These are phyloP conservation scores for Ellobium chinense DNA, from an alignment of 2,888 invertebrate species.

Conservation along the genomic window DNA sequence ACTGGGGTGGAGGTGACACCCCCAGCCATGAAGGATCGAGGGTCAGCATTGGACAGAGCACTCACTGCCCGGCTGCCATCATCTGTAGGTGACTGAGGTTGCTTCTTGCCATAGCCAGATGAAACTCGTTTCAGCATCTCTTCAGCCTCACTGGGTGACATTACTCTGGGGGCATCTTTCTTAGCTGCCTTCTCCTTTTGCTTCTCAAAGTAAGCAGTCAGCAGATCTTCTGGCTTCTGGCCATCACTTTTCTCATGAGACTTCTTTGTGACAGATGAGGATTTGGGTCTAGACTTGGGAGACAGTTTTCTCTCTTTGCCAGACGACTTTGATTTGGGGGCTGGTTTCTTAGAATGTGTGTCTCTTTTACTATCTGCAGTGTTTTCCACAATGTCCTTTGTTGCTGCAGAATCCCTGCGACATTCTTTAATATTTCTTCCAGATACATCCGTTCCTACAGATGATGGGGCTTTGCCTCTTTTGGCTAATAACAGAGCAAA, in stretches of 20 bases:
- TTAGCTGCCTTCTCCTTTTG: neutral
- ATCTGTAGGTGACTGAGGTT: neutral
- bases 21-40: neutral
- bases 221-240: neutral
- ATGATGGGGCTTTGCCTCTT: neutral
- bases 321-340: neutral
- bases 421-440: neutral
- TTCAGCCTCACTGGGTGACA: neutral
- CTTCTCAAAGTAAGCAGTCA: neutral
- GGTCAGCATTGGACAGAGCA: neutral
- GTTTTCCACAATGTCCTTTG: neutral
- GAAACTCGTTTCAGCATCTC: neutral
- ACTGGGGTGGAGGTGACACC: neutral
- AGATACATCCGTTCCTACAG: neutral
- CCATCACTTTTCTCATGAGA: neutral
- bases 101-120: neutral
- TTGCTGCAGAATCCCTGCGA: neutral
- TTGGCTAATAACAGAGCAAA: neutral
- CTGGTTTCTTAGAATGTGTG: neutral
- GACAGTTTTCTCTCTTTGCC: neutral
- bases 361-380: neutral
- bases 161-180: neutral
- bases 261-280: neutral
- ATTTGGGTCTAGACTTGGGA: neutral
- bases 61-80: neutral